phyloP scores from a whole-genome alignment of 2,113 vertebrate genomes.

The Gambusia affinis region DNA sequence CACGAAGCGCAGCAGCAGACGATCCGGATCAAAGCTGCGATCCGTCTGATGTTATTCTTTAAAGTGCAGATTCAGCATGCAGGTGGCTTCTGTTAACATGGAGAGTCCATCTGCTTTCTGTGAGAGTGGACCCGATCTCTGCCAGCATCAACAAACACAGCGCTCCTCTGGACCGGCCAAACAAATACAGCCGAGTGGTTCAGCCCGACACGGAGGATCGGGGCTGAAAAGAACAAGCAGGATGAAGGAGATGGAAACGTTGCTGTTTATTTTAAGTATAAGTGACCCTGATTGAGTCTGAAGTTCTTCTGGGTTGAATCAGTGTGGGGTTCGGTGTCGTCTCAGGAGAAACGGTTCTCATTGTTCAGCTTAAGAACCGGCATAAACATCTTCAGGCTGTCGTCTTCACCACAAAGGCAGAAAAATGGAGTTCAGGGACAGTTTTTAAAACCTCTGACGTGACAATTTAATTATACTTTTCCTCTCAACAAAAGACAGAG shows the following conservation, averaged over 20 bases:
- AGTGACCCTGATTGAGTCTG: neutral
- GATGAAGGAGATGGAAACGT: neutral
- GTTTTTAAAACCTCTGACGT: neutral
- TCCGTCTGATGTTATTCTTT: slow-evolving; percentile 8
- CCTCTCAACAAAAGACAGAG: neutral
- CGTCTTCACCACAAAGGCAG: neutral
- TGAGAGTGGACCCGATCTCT: slow-evolving; percentile 2
- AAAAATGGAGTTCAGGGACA: neutral
- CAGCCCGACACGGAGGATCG: neutral
- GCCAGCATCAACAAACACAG: slow-evolving; percentile 14
- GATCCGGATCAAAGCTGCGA: slow-evolving; percentile 19
- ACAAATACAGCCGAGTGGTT: neutral
- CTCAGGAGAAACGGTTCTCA: neutral
- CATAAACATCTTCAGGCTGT: neutral
- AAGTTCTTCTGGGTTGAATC: slow-evolving; percentile 7
- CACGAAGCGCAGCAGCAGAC: neutral
- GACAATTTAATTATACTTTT: neutral
- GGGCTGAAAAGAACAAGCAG: neutral
- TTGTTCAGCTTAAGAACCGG: neutral
- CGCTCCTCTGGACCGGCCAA: neutral
- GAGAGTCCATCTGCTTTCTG: slow-evolving; percentile 27
- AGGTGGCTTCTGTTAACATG: slow-evolving; percentile 18
- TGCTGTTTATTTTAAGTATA: neutral
- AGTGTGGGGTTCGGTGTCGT: neutral
- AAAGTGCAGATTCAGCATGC: slow-evolving; percentile 17